Evolutionary conservation across 2,888 invertebrate genomes (phyloP).

Genomic region (Marronus borbonicus): DNA sequence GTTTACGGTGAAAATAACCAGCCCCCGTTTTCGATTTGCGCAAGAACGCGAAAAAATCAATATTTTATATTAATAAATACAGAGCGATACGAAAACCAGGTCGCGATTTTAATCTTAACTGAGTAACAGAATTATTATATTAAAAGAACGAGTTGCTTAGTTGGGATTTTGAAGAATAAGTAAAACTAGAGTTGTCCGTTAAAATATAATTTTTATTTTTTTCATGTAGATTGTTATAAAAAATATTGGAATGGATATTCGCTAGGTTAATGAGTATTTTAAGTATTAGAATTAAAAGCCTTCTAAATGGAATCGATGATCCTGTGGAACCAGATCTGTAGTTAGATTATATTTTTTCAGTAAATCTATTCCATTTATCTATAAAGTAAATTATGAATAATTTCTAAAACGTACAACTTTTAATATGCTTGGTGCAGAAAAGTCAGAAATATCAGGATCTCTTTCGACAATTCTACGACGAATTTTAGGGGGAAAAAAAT

Average conservation of each 20-base stretch:
- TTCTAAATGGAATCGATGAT: conserved; percentile 2
- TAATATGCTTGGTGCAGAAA: too few species aligned
- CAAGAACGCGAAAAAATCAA: conserved; percentile 39
- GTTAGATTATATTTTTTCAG: background rate
- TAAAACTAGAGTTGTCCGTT: background rate
- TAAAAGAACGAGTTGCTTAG: background rate
- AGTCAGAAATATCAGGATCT: too few species aligned
- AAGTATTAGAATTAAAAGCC: conserved; percentile 12
- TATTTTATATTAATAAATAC: conserved; percentile 2
- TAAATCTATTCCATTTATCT: conserved; percentile 15
- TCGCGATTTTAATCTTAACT: background rate
- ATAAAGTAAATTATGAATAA: background rate
- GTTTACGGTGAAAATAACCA: background rate
- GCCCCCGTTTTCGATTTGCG: conserved; percentile 11
- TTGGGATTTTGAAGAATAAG: background rate
- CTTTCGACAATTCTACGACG: too few species aligned
- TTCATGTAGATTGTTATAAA: too few species aligned
- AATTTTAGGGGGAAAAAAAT: too few species aligned
- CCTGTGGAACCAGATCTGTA: background rate
- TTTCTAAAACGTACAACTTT: too few species aligned
- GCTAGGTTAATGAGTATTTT: background rate
- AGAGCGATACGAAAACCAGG: background rate
- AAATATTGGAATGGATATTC: too few species aligned
- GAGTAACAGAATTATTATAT: too few species aligned
- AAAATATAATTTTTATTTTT: background rate